Conservation (phyloP, 1,140 invertebrate species). For the Dysdera silvatica region DNA sequence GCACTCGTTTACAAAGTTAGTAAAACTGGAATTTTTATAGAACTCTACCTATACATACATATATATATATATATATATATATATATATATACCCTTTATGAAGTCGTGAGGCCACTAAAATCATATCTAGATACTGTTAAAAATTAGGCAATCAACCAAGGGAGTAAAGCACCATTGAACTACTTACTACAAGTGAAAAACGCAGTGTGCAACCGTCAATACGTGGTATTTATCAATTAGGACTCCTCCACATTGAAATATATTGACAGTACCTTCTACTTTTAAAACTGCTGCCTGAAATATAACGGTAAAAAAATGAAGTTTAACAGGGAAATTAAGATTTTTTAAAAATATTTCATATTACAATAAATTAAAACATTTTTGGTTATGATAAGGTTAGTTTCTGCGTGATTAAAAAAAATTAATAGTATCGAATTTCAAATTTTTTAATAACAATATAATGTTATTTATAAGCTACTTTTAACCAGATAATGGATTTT, state of each 20-base stretch:
- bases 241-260: conserved; percentile 51
- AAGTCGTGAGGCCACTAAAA: too few relatives aligned
- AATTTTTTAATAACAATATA: too few relatives aligned
- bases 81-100: too few relatives aligned
- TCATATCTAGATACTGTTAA: too few relatives aligned
- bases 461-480: too few relatives aligned
- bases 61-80: too few relatives aligned
- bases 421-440: neutral
- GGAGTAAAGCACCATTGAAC: too few relatives aligned
- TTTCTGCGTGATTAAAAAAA: neutral
- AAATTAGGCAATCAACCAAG: too few relatives aligned
- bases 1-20: too few relatives aligned
- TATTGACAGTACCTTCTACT: conserved; percentile 30
- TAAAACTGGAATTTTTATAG: too few relatives aligned
- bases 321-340: neutral
- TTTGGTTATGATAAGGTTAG: neutral
- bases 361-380: neutral
- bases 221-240: conserved; percentile 49
- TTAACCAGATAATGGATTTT: too few relatives aligned
- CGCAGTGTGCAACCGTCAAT: conserved; percentile 36
- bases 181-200: conserved; percentile 26
- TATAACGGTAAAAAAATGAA: neutral
- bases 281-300: conserved; percentile 36
- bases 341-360: neutral
- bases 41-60: too few relatives aligned